Conservation (phyloP, 2,797 vertebrate genomes). For the Siniperca undulata region DNA sequence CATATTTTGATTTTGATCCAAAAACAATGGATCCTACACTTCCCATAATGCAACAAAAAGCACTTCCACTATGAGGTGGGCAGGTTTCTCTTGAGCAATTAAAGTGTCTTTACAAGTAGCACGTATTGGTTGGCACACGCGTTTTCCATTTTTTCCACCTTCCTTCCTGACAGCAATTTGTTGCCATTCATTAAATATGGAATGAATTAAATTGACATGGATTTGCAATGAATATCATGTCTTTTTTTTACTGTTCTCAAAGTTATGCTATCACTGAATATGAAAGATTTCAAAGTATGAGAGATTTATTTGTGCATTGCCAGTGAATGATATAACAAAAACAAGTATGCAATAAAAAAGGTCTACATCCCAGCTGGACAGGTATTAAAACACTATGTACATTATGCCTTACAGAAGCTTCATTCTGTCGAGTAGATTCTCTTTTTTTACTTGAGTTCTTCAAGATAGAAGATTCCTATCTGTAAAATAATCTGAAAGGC, state of each 20-base stretch:
- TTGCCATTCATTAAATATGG: too few relatives aligned
- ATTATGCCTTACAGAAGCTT: neutral
- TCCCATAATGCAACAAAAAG: slow-evolving; percentile 3
- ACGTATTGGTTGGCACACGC: too few relatives aligned
- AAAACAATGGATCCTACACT: slow-evolving; percentile 5
- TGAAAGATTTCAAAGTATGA: neutral
- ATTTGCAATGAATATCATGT: neutral
- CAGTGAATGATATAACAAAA: neutral
- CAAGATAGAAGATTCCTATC: neutral
- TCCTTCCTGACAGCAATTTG: too few relatives aligned
- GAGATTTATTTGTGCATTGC: neutral
- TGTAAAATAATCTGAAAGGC: neutral
- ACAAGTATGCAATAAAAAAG: neutral
- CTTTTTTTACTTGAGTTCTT: neutral
- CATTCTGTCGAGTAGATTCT: neutral
- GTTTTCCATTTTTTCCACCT: too few relatives aligned
- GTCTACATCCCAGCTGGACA: too few relatives aligned
- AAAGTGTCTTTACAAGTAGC: neutral
- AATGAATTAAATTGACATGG: too few relatives aligned
- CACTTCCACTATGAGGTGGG: too few relatives aligned
- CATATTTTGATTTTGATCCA: too few relatives aligned
- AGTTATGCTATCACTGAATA: neutral
- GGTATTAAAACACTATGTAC: too few relatives aligned
- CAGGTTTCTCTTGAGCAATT: neutral
- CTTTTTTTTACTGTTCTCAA: neutral